Evolutionary conservation across 2,888 invertebrate genomes (phyloP).

Genomic region (Drosophila merina): DNA sequence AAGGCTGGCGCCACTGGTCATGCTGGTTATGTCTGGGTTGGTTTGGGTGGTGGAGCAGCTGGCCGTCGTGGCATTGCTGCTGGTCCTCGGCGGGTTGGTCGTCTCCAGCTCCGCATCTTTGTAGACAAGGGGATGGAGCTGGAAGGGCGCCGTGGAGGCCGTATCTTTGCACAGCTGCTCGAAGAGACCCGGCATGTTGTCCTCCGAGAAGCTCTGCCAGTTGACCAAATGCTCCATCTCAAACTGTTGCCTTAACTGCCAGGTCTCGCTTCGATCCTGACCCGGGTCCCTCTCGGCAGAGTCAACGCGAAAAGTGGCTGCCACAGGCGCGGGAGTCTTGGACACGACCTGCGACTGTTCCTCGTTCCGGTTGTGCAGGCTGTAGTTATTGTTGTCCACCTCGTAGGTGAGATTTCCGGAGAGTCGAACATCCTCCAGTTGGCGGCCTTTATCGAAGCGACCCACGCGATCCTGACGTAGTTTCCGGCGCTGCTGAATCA

Average conservation of each 20-base stretch:
- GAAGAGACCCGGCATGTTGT: conserved; percentile 54
- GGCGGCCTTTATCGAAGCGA: conserved; percentile 50
- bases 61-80: neutral
- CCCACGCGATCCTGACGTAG: conserved; percentile 41
- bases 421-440: conserved; percentile 21
- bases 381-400: conserved; percentile 52
- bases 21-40: conserved; percentile 13
- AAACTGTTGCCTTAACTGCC: conserved; percentile 32
- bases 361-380: conserved; percentile 31
- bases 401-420: conserved; percentile 20
- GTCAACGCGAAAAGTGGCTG: conserved; percentile 28
- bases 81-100: conserved; percentile 1
- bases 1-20: neutral
- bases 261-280: neutral
- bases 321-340: neutral
- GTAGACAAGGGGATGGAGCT: conserved; percentile 62
- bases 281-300: neutral
- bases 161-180: conserved; percentile 73
- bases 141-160: conserved; percentile 78
- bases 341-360: conserved; percentile 13
- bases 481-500: conserved; percentile 45
- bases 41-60: conserved; percentile 4
- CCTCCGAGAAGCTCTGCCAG: conserved; percentile 13
- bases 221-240: conserved; percentile 26
- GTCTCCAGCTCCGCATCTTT: neutral